Conservation (phyloP, 1,140 invertebrate species). For the Muscidifurax raptorellus region DNA sequence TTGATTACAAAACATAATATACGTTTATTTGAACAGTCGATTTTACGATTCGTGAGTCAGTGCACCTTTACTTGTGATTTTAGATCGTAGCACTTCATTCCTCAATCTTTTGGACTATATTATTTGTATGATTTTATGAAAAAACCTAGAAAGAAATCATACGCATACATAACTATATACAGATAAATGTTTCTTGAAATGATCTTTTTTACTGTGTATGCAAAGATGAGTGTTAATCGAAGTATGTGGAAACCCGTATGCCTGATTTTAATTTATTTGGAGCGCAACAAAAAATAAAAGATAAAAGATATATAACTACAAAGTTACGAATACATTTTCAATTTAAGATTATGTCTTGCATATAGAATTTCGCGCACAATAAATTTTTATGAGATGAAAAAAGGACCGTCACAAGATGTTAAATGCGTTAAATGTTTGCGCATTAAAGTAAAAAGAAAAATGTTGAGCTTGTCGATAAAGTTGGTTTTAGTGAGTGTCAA, state of each 20-base stretch:
- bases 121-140: slow-evolving; percentile 31
- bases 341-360: slow-evolving; percentile 6
- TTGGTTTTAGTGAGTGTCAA: slow-evolving; percentile 27
- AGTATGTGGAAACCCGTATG: slow-evolving; percentile 15
- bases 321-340: background rate
- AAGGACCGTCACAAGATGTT: background rate
- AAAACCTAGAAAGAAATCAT: background rate
- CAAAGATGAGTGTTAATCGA: slow-evolving; percentile 1
- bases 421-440: background rate
- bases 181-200: slow-evolving; percentile 24
- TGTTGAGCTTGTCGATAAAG: slow-evolving; percentile 8
- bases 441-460: slow-evolving; percentile 16
- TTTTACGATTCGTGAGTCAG: slow-evolving; percentile 33
- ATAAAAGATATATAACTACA: slow-evolving; percentile 14
- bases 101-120: slow-evolving; percentile 24
- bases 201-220: slow-evolving; percentile 36
- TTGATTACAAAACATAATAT: slow-evolving; percentile 19
- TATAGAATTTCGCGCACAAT: slow-evolving; percentile 6
- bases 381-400: slow-evolving; percentile 24
- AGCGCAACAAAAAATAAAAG: slow-evolving; percentile 27
- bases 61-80: slow-evolving; percentile 48
- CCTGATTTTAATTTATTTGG: slow-evolving; percentile 46
- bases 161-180: slow-evolving; percentile 21
- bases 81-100: slow-evolving; percentile 42
- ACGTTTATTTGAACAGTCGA: slow-evolving; percentile 32